These are phyloP conservation scores for Nymphalis polychloros DNA, from an alignment of 2,888 invertebrate genomes.

Conservation along the genomic window DNA sequence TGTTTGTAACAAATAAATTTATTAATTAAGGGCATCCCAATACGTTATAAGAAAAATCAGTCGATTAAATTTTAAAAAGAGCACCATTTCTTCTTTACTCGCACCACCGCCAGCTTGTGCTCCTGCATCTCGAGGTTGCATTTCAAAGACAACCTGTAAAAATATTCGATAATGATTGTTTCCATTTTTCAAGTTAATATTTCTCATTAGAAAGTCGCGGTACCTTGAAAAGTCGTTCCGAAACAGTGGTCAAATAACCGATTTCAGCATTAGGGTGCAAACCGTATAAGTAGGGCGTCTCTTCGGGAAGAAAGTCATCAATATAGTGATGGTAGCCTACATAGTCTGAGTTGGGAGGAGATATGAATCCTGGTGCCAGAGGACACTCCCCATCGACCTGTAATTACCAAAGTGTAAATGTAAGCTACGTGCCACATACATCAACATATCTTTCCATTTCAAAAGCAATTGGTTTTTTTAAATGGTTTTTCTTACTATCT, in stretches of 20 bases:
- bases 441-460: no score
- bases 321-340: conserved; percentile 93
- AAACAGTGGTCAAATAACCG: conserved; percentile 93
- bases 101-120: conserved; percentile 86
- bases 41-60: not conserved
- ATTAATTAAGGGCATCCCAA: no score
- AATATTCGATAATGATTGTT: not conserved
- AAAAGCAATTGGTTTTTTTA: no score
- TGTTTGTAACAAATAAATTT: conserved; percentile 47
- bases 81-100: conserved; percentile 91
- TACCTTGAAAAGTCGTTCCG: conserved; percentile 90
- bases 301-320: conserved; percentile 91
- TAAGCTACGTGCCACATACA: no score
- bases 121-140: conserved; percentile 93
- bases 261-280: conserved; percentile 97
- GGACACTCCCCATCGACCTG: conserved; percentile 91
- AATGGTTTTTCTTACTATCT: no score
- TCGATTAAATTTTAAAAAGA: conserved; percentile 9
- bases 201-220: no score
- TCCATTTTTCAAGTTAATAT: no score
- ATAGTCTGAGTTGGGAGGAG: conserved; percentile 94
- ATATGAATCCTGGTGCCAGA: conserved; percentile 91
- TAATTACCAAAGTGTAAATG: not conserved
- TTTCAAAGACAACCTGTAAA: conserved; percentile 84
- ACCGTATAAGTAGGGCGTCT: conserved; percentile 95